Evolutionary conservation across 2,797 vertebrate genomes (phyloP).

Genomic region (Girardinus metallicus): DNA sequence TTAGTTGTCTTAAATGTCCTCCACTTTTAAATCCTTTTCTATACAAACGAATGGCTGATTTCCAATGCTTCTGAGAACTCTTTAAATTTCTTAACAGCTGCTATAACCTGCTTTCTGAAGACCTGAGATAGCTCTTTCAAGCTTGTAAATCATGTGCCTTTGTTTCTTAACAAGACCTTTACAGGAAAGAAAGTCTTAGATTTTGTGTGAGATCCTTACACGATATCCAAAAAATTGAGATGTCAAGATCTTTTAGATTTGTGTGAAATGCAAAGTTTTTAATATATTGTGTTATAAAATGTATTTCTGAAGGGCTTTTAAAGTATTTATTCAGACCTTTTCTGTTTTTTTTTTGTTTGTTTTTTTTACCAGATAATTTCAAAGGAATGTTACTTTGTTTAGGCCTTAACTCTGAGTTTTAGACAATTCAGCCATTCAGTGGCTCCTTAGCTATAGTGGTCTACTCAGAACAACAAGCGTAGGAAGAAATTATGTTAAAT

Average conservation of each 20-base stretch:
- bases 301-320: neutral
- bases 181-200: neutral
- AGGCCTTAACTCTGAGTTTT: no score
- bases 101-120: neutral
- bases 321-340: neutral
- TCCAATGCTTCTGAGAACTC: neutral
- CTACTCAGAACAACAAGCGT: neutral
- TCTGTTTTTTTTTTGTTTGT: neutral
- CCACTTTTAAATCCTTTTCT: neutral
- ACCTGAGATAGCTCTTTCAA: neutral
- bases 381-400: constrained; percentile 2
- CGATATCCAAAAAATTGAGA: neutral
- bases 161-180: neutral
- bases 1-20: neutral
- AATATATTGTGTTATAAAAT: neutral
- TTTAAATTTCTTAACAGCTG: neutral
- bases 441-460: neutral
- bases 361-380: neutral
- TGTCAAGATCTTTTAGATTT: neutral
- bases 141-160: neutral
- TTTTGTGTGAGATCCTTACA: neutral
- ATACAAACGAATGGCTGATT: neutral
- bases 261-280: neutral
- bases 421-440: neutral
- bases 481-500: neutral